Evolutionary conservation across 2,797 vertebrate species (phyloP), one percentile per base, ranked within the genome.

Genomic region (Platyrinchus mystaceus): DNA sequence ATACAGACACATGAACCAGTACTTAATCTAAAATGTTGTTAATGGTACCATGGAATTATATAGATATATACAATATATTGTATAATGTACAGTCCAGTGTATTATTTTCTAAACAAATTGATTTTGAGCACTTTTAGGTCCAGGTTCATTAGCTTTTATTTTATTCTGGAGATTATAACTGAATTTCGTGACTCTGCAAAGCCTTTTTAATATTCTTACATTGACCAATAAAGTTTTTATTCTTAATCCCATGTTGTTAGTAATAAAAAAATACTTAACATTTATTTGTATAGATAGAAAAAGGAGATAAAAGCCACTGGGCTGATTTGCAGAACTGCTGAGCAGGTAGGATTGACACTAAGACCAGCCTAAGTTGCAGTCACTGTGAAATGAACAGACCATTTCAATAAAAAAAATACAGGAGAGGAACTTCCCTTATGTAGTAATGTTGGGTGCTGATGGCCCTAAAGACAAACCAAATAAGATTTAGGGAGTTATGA

Each of bases 41-140:
- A 74, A 84, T 58, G n/a, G 50, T 92, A 85, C 77, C 44, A 94
- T 17, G 27, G 27, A 28, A 52, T 52, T 30, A 26, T 52, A 30
- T 52, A 52, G 17, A 30, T 30, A 18, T 52, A 52, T 52, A 52
- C 27, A 52, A 18, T 28, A 52, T 52, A 28, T 52, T 52, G 50
- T 52, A 30, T 52, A 30, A 28, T 30, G 50, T 52, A 52, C 50
- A 52, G 49, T 30, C n/a, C 67, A 92, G 44, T 39, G 26, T 62
- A 79, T 93, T 88, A 46, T 69, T 93, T 94, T 94, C 62, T 59
- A 96, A 96, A 95, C n/a, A 92, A 97, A 96, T 30, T 85, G 76
- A 84, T 94, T 97, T 95, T 95, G 81, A 95, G 60, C 43, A 83
- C 43, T 90, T 89, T 77, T 93, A 59, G 27, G 15, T 52, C 14